Evolutionary conservation across 1,140 invertebrate genomes (phyloP).

Genomic region (Berghia stephanieae): DNA sequence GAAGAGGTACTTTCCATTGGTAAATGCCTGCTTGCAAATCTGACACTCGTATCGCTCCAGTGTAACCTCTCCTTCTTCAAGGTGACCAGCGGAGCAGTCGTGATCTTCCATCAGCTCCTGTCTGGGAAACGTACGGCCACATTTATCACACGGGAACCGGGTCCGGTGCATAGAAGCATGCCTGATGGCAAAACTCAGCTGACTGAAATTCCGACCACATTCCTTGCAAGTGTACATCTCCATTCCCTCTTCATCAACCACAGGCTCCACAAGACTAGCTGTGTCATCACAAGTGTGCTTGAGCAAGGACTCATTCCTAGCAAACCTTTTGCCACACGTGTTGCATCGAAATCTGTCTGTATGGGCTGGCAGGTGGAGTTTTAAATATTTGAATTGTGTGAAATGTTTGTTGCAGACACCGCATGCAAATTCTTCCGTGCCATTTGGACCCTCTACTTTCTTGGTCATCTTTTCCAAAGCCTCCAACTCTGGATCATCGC

Average conservation of each 20-base stretch:
- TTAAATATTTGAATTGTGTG: conserved; percentile 45
- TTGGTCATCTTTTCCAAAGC: conserved; percentile 36
- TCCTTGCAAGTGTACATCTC: conserved; percentile 40
- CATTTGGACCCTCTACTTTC: conserved; percentile 34
- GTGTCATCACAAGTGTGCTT: conserved; percentile 51
- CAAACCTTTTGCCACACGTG: conserved; percentile 53
- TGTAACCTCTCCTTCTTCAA: conserved; percentile 25
- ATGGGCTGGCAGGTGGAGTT: conserved; percentile 52
- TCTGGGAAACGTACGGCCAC: conserved; percentile 39
- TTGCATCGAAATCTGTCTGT: conserved; percentile 51
- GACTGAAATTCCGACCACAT: conserved; percentile 43
- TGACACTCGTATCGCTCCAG: conserved; percentile 65
- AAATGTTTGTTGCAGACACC: conserved; percentile 51
- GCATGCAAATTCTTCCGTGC: conserved; percentile 45
- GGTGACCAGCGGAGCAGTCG: conserved; percentile 20
- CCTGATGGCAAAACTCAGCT: conserved; percentile 35
- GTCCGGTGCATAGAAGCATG: conserved; percentile 43
- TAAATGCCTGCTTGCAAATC: conserved; percentile 70
- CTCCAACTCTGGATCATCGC: conserved; percentile 41
- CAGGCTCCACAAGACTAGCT: conserved; percentile 32
- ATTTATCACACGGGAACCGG: conserved; percentile 40
- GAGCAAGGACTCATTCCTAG: conserved; percentile 50
- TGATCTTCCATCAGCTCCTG: conserved; percentile 37
- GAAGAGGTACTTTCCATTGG: conserved; percentile 66
- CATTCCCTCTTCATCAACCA: conserved; percentile 40